Percentiles rank a stretch among this genome's conserved stretches.
phyloP scores from a whole-genome alignment of 2,797 vertebrate genomes.

The Pangasius djambal region DNA sequence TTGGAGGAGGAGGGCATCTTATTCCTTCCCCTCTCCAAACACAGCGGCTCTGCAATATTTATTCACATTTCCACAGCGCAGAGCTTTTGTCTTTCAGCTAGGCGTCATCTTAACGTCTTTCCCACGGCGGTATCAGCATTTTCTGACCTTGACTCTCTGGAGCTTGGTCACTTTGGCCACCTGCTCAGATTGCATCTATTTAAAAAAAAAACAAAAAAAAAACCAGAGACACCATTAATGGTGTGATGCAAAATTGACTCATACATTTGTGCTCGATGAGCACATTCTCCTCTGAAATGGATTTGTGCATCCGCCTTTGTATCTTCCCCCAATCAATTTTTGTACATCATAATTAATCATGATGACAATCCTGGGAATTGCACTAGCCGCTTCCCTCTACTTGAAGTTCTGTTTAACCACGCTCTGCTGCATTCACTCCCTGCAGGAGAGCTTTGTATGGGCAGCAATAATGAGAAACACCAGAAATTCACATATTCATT shows the following conservation, averaged over 20 bases:
- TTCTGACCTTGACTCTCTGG: slow-evolving; percentile 23
- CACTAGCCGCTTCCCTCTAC: slow-evolving; percentile 21
- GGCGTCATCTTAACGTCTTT: slow-evolving; percentile 34
- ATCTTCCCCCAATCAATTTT: slow-evolving; percentile 26
- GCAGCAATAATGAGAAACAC: slow-evolving; percentile 48
- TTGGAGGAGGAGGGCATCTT: slow-evolving; percentile 45
- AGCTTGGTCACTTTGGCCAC: background rate
- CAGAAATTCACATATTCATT: slow-evolving; percentile 52
- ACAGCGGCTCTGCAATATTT: slow-evolving; percentile 43
- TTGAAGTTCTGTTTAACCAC: slow-evolving; percentile 14
- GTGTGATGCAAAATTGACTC: background rate
- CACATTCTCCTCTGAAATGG: background rate
- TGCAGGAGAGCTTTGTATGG: slow-evolving; percentile 29
- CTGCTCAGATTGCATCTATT: slow-evolving; percentile 6
- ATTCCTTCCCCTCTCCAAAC: slow-evolving; percentile 37
- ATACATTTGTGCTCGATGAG: background rate
- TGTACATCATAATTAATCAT: slow-evolving; percentile 35
- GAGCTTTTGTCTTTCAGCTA: slow-evolving; percentile 25
- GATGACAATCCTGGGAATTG: slow-evolving; percentile 35
- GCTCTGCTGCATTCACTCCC: slow-evolving; percentile 39
- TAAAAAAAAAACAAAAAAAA: background rate
- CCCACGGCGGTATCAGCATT: background rate
- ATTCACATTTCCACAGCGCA: slow-evolving; percentile 26
- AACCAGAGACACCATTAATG: background rate
- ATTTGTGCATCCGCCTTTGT: slow-evolving; percentile 14